A percentile compares a stretch with the other conserved stretches of the same genome.
Evolutionary conservation across 2,113 vertebrate species (phyloP).

Genomic region (Lepisosteus oculatus): DNA sequence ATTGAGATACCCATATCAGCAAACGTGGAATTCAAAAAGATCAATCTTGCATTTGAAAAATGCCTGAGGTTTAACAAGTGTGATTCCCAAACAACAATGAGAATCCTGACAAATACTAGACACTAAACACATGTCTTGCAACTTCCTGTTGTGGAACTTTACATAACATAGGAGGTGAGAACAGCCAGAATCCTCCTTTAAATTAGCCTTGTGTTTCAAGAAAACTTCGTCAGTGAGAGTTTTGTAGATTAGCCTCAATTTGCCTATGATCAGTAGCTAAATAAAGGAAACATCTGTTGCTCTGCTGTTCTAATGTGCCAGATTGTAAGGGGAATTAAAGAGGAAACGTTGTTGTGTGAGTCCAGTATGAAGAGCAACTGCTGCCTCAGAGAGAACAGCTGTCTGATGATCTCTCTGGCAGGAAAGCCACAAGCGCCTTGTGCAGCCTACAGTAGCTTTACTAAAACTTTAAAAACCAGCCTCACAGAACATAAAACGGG

Average conservation of each 20-base stretch:
- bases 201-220: conserved; percentile 7
- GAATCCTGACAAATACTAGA: conserved; percentile 5
- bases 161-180: not conserved
- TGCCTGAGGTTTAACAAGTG: not conserved
- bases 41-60: too few species aligned
- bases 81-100: not conserved
- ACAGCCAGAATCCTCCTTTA: conserved; percentile 14
- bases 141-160: conserved; percentile 16
- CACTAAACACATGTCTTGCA: conserved; percentile 10
- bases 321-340: conserved; percentile 47
- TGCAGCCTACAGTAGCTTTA: too few species aligned
- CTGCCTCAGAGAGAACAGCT: conserved; percentile 41
- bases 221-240: conserved; percentile 8
- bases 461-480: too few species aligned
- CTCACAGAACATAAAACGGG: too few species aligned
- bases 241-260: conserved; percentile 27
- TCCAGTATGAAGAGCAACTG: conserved; percentile 34
- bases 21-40: too few species aligned
- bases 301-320: conserved; percentile 52
- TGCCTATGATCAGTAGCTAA: conserved; percentile 40
- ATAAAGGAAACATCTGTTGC: conserved; percentile 68
- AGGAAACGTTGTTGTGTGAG: conserved; percentile 37
- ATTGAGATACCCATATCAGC: too few species aligned
- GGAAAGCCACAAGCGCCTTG: not conserved
- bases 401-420: conserved; percentile 25